Evolutionary conservation across 2,797 vertebrate species (phyloP).

Genomic region (Sphaeramia orbicularis): DNA sequence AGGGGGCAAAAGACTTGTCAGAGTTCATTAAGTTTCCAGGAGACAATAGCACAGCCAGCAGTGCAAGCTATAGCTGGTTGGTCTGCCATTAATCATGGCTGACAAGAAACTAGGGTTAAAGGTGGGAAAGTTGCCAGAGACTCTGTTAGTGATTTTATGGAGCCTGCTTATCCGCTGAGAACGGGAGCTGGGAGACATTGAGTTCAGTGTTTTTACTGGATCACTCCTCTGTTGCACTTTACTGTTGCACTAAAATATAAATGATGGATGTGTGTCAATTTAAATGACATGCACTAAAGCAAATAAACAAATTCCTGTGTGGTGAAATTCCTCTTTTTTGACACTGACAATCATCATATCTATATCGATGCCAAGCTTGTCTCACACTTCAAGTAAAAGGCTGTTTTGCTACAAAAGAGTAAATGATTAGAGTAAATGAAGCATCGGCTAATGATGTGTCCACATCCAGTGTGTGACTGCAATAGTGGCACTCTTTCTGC

Average conservation of each 20-base stretch:
- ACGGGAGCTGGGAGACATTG: conserved; percentile 14
- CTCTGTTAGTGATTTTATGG: conserved; percentile 62
- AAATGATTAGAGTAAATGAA: conserved; percentile 37
- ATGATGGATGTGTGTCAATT: background rate
- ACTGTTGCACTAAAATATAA: background rate
- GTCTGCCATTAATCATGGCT: conserved; percentile 78
- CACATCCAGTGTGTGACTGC: conserved; percentile 21
- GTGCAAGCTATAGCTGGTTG: conserved; percentile 60
- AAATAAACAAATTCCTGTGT: background rate
- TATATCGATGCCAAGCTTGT: background rate
- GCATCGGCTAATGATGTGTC: conserved; percentile 14
- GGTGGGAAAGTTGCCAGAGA: conserved; percentile 64
- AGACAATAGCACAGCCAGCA: conserved; percentile 64
- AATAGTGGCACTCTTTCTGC: conserved; percentile 36
- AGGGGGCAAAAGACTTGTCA: conserved; percentile 82
- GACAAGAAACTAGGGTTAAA: conserved; percentile 73
- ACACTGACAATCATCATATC: too few species aligned
- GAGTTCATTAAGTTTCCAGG: conserved; percentile 73
- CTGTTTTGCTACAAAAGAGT: conserved; percentile 1
- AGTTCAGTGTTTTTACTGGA: conserved; percentile 13
- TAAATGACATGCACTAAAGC: too few species aligned
- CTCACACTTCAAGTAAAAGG: conserved; percentile 11
- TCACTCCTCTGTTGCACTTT: background rate
- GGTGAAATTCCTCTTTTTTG: too few species aligned
- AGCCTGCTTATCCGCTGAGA: conserved; percentile 23